Conservation (phyloP, 2,888 invertebrate genomes). For the Drosophila acutilabella region DNA sequence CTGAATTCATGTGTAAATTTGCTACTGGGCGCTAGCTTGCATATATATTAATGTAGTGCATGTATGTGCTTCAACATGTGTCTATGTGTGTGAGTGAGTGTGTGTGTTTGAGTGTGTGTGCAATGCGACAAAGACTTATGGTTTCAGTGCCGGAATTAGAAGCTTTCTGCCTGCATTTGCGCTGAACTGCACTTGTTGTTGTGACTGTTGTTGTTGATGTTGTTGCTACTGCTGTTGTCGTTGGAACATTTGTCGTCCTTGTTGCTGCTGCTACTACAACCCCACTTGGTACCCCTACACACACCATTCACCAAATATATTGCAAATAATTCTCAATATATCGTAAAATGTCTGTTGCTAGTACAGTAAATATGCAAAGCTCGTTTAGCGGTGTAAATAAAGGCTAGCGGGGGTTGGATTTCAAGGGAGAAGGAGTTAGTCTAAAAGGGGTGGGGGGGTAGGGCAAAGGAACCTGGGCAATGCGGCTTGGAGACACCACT, state of each 20-base stretch:
- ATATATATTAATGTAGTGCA: slow-evolving; percentile 6
- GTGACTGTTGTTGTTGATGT: slow-evolving; percentile 38
- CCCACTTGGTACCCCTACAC: neutral
- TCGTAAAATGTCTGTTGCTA: slow-evolving; percentile 80
- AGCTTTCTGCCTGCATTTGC: slow-evolving; percentile 81
- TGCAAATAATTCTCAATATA: slow-evolving; percentile 82
- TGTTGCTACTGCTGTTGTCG: slow-evolving; percentile 60
- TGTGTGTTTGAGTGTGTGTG: slow-evolving; percentile 45
- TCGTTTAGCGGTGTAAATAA: slow-evolving; percentile 76
- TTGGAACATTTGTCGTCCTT: slow-evolving; percentile 79
- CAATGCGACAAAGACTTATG: slow-evolving; percentile 82
- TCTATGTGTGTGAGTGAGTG: slow-evolving; percentile 8
- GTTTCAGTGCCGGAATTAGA: slow-evolving; percentile 81
- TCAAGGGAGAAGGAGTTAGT: neutral
- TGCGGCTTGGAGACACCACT: slow-evolving; percentile 36
- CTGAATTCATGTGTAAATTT: slow-evolving; percentile 21
- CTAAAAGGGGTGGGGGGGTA: neutral
- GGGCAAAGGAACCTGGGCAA: slow-evolving; percentile 49
- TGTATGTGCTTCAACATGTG: slow-evolving; percentile 8
- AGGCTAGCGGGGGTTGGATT: slow-evolving; percentile 23
- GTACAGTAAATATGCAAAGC: slow-evolving; percentile 81
- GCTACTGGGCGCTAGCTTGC: slow-evolving; percentile 35
- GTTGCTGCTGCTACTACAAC: slow-evolving; percentile 66
- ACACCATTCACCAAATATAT: slow-evolving; percentile 71
- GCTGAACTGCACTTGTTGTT: slow-evolving; percentile 64